Base-by-base conservation (phyloP, 2,113 vertebrate genomes). In the Oreocharis arfaki region DNA sequence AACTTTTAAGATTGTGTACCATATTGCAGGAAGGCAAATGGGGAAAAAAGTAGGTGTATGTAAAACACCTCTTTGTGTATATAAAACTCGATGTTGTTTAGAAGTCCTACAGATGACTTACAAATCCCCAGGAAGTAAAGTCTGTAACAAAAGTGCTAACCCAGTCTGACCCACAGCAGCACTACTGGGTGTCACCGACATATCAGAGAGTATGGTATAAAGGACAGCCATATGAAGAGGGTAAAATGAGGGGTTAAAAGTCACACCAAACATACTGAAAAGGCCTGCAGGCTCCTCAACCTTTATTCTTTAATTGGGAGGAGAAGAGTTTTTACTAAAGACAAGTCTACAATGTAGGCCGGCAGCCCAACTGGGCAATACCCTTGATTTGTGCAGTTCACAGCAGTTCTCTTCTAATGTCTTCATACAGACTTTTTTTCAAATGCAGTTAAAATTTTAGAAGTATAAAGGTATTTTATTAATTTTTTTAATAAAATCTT, bases 271-370 rank as follows among this genome's bases (percentile, higher is more conserved):
- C 87, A 96, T 87, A 91, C 95, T 95, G 97, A 94, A 98, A 96
- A 96, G 95, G 94, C 95, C 97, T 97, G 93, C 97, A 96, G 96
- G 93, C 87, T 91, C 77, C 96, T 95, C 97, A 97, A 95, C 95
- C 97, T 98, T 98, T 98, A 88, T 98, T 97, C 96, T 97, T 97
- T 98, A 98, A 98, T 98, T 98, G 96, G 97, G 93, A 97, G 94
- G 93, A 97, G 97, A 97, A 97, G 95, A 97, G 97, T 96, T 98
- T 97, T 97, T 96, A 95, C 95, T 96, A 93, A 97, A 98, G 97
- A 96, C 70, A 84, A 90, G 94, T 98, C 96, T 95, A 98, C 97
- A 98, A 98, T 97, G 97, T 98, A 98, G 98, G 97, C 97, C 23
- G 97, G 97, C 96, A 97, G 95, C 97, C 98, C 97, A 98, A 97